Evolutionary conservation across 2,113 vertebrate genomes (phyloP).

Genomic region (Prochilodus magdalenae): DNA sequence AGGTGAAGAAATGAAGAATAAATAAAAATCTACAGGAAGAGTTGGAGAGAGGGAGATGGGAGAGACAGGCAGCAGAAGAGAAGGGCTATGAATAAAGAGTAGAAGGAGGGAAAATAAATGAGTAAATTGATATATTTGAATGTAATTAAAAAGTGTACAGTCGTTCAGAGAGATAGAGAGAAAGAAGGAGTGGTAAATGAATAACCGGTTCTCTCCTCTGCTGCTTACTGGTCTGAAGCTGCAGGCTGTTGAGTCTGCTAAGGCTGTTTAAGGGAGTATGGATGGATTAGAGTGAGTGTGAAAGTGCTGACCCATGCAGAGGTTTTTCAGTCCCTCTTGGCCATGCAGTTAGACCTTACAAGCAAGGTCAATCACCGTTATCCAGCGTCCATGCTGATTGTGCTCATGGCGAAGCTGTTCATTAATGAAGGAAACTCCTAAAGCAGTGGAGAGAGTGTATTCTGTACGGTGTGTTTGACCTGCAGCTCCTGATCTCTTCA

Average conservation of each 20-base stretch:
- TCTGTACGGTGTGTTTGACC: background rate
- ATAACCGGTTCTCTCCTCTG: constrained; percentile 36
- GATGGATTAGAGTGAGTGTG: constrained; percentile 48
- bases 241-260: constrained; percentile 1
- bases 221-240: constrained; percentile 43
- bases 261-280: constrained; percentile 3
- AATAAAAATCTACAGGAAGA: too few relatives aligned
- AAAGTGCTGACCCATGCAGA: constrained; percentile 56
- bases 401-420: background rate
- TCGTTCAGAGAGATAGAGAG: too few relatives aligned
- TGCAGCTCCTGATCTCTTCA: background rate
- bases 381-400: background rate
- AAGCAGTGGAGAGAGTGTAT: background rate
- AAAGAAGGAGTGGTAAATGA: too few relatives aligned
- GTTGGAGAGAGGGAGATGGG: too few relatives aligned
- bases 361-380: constrained; percentile 32
- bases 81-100: background rate
- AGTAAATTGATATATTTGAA: background rate
- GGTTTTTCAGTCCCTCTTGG: constrained; percentile 9
- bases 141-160: too few relatives aligned
- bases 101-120: background rate
- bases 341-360: constrained; percentile 25
- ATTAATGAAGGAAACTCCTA: background rate
- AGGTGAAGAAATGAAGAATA: too few relatives aligned
- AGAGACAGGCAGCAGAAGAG: background rate